phyloP scores from a whole-genome alignment of 2,113 vertebrate genomes.

The Actenoides hombroni region DNA sequence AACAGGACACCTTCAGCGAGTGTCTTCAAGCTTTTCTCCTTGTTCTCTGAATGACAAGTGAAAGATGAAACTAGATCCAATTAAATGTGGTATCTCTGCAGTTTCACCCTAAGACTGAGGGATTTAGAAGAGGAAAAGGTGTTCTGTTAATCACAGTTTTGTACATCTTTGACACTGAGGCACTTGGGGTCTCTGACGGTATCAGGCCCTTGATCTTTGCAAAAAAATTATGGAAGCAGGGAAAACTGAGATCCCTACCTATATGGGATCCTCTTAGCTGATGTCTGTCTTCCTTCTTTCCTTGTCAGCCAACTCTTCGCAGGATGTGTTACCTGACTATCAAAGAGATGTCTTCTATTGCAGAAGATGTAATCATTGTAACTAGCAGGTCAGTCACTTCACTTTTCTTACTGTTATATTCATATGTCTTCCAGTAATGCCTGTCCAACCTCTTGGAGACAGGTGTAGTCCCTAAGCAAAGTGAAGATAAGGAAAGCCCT shows the following conservation, averaged over 20 bases:
- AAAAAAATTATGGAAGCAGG: neutral
- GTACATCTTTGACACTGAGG: neutral
- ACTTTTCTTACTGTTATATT: neutral
- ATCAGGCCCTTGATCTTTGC: neutral
- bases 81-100: neutral
- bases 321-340: constrained; percentile 99
- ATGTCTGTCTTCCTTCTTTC: neutral
- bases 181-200: neutral
- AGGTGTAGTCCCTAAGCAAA: neutral
- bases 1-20: neutral
- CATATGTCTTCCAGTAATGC: neutral
- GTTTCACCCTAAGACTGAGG: neutral
- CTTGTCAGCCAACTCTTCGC: constrained; percentile 83
- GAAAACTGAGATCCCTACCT: neutral
- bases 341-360: constrained; percentile 97
- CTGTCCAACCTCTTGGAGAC: neutral
- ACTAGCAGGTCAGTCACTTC: constrained; percentile 87
- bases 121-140: neutral
- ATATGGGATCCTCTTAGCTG: neutral
- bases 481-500: neutral
- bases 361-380: constrained; percentile 98
- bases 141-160: neutral
- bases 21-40: neutral
- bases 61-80: neutral
- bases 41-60: neutral